Evolutionary conservation across 2,113 vertebrate species (phyloP), one percentile per base, ranked within the genome.

Genomic region (Neofelis nebulosa): DNA sequence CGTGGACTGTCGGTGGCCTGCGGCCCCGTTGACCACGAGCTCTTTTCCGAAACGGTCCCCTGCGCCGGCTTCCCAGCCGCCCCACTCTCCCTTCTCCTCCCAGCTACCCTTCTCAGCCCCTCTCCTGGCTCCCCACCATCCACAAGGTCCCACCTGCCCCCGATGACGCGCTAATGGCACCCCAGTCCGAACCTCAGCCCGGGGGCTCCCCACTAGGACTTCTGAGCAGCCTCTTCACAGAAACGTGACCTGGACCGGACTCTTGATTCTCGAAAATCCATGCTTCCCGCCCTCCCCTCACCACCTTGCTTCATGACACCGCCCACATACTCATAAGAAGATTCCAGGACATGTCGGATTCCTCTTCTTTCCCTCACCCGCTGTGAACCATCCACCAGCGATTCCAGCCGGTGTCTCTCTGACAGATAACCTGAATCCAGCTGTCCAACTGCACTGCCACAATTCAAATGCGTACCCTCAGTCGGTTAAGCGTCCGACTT

Each of bases 111-210:
- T 6, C 1, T 69, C 4, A 5, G 14, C 18, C 18, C 88, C 29
- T 33, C 36, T 52, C 65, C 29, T 0, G 7, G 65, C 38, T 36
- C n/a, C 79, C 74, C 14, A 2, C 41, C 25, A 18, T 18, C 14
- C 41, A 2, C 3, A 31, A 2, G 13, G 15, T 3, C 79, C 33
- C 25, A 25, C 41, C 57, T 29, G 74, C 11, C 31, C 57, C 57
- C 36, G 2, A 29, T 50, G 38, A 5, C 0, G 10, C 19, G 38
- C 50, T n/a, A 41, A 1, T 0, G 7, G 38, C 4, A 0, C n/a
- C 95, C 85, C 31, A 2, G 18, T 15, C 0, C 15, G 19, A 3
- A 29, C 11, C 66, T 33, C 81, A 73, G 41, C 8, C 12, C 38
- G 9, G 66, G 36, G 31, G 14, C 18, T 31, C 66, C 27, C 4